Base-by-base conservation (phyloP, 2,888 invertebrate species). In the Pammene aurita region DNA sequence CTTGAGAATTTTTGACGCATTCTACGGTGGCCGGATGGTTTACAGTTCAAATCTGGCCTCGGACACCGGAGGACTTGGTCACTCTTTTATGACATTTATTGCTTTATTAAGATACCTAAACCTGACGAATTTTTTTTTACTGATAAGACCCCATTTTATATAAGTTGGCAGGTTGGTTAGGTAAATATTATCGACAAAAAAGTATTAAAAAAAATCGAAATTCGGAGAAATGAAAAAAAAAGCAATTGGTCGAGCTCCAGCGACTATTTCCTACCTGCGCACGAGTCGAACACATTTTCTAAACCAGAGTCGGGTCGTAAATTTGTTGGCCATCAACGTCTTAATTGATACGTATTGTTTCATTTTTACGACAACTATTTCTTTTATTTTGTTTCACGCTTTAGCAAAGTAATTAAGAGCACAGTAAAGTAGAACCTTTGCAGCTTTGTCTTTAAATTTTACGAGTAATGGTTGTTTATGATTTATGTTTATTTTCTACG, bases 241-340 rank as follows among this genome's bases (percentile, higher is more conserved):
- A n/a, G n/a, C 26, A 26, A 1, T 26, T 26, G 26, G 26, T 26
- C 4, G 26, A 18, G 61, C 13, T 18, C n/a, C n/a, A 41, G 14
- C 1, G 46, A n/a, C 11, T 14, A 46, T 60, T 62, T 62, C 26
- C 55, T 61, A 68, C 57, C 62, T 63, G 56, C 42, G 57, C 68
- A 68, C 63, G 57, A 58, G 63, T 52, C 11, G 11, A 16, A 26
- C 10, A 6, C 16, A 26, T 63, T 52, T 52, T 46, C 16, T 38
- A 55, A 14, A 48, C 2, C 2, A 7, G 18, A 10, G 50, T 10
- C 42, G 14, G 14, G 11, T 6, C 26, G 41, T 42, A n/a, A n/a
- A n/a, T 52, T 62, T 67, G 48, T 41, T 14, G 11, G 0, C 26
- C 18, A 48, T 35, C 0, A 18, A 58, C 18, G 42, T 26, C 56